Conservation (phyloP, 2,113 vertebrate species). For the Nothocercus nigrocapillus region DNA sequence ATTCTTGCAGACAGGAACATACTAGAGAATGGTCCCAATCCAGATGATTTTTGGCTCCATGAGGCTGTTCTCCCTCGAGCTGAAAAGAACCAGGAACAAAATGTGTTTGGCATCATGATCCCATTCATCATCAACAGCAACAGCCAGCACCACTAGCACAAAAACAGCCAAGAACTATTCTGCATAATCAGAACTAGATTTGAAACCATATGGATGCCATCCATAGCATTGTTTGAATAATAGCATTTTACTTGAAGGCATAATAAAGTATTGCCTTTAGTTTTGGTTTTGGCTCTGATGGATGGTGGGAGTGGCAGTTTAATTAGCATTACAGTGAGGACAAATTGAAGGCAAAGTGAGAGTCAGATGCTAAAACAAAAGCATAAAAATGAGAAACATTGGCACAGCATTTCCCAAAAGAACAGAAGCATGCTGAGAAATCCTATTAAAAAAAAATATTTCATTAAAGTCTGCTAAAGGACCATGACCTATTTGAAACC, state of each 20-base stretch:
- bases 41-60: not conserved
- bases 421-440: slow-evolving; percentile 40
- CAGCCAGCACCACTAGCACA: slow-evolving; percentile 37
- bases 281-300: slow-evolving; percentile 43
- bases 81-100: slow-evolving; percentile 14
- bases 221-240: slow-evolving; percentile 52
- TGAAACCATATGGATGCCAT: slow-evolving; percentile 58
- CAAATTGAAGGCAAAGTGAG: slow-evolving; percentile 60
- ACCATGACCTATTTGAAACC: slow-evolving; percentile 2
- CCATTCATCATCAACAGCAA: slow-evolving; percentile 32
- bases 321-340: slow-evolving; percentile 43
- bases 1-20: not conserved
- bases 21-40: not conserved
- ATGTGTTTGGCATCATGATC: slow-evolving; percentile 25
- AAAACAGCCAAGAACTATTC: slow-evolving; percentile 56
- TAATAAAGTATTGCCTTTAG: slow-evolving; percentile 41
- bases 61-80: not conserved
- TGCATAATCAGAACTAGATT: slow-evolving; percentile 55
- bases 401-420: slow-evolving; percentile 27
- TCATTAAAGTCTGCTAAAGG: slow-evolving; percentile 22
- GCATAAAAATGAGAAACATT: slow-evolving; percentile 31
- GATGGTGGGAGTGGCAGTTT: slow-evolving; percentile 7
- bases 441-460: slow-evolving; percentile 22
- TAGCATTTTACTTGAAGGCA: slow-evolving; percentile 10
- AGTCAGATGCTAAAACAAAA: slow-evolving; percentile 42